Percentiles rank a stretch among this genome's conserved stretches.
These are phyloP conservation scores for Oreochromis grahami DNA, from an alignment of 2,797 vertebrate genomes.

Conservation along the genomic window DNA sequence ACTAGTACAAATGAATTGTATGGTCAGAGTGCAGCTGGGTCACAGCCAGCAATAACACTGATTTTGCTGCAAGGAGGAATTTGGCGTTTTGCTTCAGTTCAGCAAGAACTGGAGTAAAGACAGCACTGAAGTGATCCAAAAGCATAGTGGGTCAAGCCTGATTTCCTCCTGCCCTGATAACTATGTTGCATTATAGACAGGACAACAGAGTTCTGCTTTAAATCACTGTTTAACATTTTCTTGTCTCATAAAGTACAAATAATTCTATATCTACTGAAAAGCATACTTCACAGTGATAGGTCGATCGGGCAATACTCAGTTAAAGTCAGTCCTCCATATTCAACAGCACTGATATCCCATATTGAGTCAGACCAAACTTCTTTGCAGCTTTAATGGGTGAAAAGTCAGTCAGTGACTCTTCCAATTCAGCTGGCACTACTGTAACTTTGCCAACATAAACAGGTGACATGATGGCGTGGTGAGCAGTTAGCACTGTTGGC, in stretches of 20 bases:
- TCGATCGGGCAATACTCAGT: background rate
- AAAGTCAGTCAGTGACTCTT: background rate
- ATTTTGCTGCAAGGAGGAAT: background rate
- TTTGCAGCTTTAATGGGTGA: background rate
- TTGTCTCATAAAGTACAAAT: background rate
- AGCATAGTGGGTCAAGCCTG: background rate
- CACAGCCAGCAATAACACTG: background rate
- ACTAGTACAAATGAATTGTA: background rate
- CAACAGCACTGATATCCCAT: background rate
- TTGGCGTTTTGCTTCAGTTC: background rate
- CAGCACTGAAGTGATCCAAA: background rate
- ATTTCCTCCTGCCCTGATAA: background rate
- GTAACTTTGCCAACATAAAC: background rate
- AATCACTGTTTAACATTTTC: background rate
- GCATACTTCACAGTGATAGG: background rate
- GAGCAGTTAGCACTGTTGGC: background rate
- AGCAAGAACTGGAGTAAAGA: background rate
- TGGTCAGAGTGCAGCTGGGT: background rate
- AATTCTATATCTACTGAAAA: background rate
- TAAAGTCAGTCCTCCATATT: background rate
- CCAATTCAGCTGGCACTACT: background rate
- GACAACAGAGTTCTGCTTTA: background rate
- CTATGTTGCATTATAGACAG: background rate
- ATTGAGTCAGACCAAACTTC: background rate
- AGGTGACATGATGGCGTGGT: background rate